A percentile compares a stretch with the other conserved stretches of the same genome.
Evolutionary conservation across 2,113 vertebrate genomes (phyloP).

Genomic region (Lasiurus cinereus): DNA sequence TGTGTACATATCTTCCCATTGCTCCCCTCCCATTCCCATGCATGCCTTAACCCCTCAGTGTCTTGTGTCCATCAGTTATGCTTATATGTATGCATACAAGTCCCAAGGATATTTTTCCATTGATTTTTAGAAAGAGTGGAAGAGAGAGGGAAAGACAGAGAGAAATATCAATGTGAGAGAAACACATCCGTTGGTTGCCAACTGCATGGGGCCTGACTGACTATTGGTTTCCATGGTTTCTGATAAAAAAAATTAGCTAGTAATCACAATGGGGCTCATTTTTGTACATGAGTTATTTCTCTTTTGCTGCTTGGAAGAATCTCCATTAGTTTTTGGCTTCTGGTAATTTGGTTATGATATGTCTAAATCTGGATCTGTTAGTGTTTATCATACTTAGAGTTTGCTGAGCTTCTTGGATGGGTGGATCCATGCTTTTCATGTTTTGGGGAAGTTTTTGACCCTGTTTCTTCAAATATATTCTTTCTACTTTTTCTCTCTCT

Average conservation of each 20-base stretch:
- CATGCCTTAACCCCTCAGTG: too few relatives aligned
- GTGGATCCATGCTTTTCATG: not conserved
- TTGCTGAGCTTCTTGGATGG: constrained; percentile 2
- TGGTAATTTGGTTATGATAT: not conserved
- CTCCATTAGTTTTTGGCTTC: not conserved
- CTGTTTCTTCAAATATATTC: not conserved
- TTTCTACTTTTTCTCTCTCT: not conserved
- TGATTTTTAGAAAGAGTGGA: too few relatives aligned
- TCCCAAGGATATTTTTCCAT: too few relatives aligned
- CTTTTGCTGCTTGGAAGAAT: not conserved
- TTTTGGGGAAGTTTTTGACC: not conserved
- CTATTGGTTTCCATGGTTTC: not conserved
- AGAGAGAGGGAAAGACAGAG: too few relatives aligned
- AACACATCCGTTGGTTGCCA: too few relatives aligned
- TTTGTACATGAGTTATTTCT: not conserved
- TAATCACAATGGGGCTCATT: not conserved
- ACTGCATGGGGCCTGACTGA: not conserved
- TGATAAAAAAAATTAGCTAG: not conserved
- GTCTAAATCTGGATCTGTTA: not conserved
- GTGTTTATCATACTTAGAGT: not conserved
- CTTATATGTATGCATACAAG: too few relatives aligned
- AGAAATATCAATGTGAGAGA: too few relatives aligned
- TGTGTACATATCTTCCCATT: too few relatives aligned
- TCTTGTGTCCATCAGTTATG: too few relatives aligned
- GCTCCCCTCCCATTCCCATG: too few relatives aligned